A percentile compares a stretch with the other conserved stretches of the same genome.
Conservation (phyloP, 2,797 vertebrate genomes). For the Hyperoplus lanceolatus region DNA sequence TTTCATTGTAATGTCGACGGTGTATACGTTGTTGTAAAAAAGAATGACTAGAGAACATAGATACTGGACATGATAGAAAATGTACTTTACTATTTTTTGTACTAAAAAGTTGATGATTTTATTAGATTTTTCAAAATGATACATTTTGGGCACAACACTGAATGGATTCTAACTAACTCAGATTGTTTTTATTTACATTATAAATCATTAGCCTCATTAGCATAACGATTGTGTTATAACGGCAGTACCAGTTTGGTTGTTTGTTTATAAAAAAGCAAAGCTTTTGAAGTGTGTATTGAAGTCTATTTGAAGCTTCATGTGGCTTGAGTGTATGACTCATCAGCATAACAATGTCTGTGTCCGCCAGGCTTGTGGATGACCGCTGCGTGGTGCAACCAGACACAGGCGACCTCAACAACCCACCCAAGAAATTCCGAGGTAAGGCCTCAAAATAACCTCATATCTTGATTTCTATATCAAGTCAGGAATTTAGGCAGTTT, state of each 20-base stretch:
- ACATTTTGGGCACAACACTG: background rate
- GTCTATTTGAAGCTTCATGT: background rate
- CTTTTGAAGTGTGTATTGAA: background rate
- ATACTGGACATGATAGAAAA: background rate
- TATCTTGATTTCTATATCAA: background rate
- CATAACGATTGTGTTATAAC: background rate
- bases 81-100: background rate
- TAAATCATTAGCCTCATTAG: background rate
- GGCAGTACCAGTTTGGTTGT: background rate
- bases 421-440: slow-evolving; percentile 99
- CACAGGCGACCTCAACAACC: slow-evolving; percentile 97
- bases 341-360: slow-evolving; percentile 49
- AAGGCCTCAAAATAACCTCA: slow-evolving; percentile 59
- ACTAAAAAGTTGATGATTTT: background rate
- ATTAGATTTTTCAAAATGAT: background rate
- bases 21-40: background rate
- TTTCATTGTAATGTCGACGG: background rate
- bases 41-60: background rate
- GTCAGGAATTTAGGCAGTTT: background rate
- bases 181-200: background rate
- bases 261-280: background rate
- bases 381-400: slow-evolving; percentile 98
- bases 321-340: slow-evolving; percentile 14
- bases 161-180: background rate
- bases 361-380: slow-evolving; percentile 95